These are phyloP conservation scores for Heliocidaris erythrogramma DNA, from an alignment of 35 echinoderm and acorn worm species.

Conservation along the genomic window DNA sequence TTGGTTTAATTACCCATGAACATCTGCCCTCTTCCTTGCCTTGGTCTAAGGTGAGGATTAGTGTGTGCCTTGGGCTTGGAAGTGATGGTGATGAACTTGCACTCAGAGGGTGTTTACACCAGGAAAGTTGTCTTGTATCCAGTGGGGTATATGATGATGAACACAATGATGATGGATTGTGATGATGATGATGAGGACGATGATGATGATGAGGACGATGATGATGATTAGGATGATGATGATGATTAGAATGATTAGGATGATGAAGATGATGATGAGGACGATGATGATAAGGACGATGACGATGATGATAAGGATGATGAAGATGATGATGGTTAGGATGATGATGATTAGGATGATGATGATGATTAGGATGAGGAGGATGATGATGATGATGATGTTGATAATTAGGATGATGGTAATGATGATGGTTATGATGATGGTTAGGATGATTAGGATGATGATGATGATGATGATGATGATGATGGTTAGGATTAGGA, in stretches of 20 bases:
- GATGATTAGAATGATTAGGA: neutral
- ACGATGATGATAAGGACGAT: neutral
- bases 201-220: neutral
- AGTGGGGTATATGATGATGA: neutral
- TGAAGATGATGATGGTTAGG: neutral
- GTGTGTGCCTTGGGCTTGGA: neutral
- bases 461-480: neutral
- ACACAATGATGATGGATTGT: neutral
- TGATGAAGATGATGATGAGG: neutral
- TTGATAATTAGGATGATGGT: neutral
- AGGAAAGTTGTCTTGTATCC: neutral
- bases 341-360: neutral
- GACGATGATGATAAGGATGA: neutral
- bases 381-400: neutral
- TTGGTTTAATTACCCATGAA: slow-evolving; percentile 38
- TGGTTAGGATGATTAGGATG: neutral
- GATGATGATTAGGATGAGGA: neutral
- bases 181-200: neutral
- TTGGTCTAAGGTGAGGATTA: neutral
- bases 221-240: neutral
- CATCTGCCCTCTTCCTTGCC: neutral
- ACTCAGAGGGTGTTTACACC: neutral
- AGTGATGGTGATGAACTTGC: neutral
- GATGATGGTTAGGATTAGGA: neutral
- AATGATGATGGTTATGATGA: neutral